Base-by-base conservation (phyloP, 2,797 vertebrate genomes). In the Sebastes matsubarae region DNA sequence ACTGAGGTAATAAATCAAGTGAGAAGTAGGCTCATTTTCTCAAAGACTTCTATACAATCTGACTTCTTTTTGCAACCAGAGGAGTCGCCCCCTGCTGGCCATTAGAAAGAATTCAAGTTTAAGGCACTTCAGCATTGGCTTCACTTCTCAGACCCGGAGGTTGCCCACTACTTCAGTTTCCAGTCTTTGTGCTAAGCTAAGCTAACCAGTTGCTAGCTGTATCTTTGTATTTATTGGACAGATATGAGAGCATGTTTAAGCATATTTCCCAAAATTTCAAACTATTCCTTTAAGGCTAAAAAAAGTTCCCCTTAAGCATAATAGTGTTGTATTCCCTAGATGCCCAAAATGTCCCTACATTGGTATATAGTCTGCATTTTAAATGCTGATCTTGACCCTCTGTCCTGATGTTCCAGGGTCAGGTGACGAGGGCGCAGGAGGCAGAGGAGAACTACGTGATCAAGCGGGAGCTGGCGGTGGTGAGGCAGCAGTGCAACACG, bases 361-460 rank as follows among this genome's bases (percentile, higher is more conserved):
- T 24, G 7, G 5, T 67, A 7, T n/a, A 11, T 18, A 27, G 25
- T 68, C 10, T 76, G 34, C 8, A 29, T 73, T 73, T 72, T 8
- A 18, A 59, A 20, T 27, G 16, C 65, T 8, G 6, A 42, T 13
- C 3, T 50, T 76, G 54, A 88, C 36, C 14, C 25, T 72, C 10
- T 59, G 66, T 32, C 58, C 2, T 69, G 6, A 50, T 71, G 12
- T 76, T 81, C 6, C 91, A 98, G 98, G 98, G 98, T 88, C 98
- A 99, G 93, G 98, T 99, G 92, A 99, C 97, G 0, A 95, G 98
- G 68, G 98, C 98, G 0, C 98, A 98, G 90, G 98, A 99, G 85
- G 98, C 98, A 0, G 98, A 99, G 92, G 97, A 99, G 94, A 99
- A 99, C 93, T 98, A 98, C 0, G 95, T 97, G 86, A 98, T 99